Base-by-base conservation (phyloP, 2,888 invertebrate genomes). In the Palloptera scutellata region DNA sequence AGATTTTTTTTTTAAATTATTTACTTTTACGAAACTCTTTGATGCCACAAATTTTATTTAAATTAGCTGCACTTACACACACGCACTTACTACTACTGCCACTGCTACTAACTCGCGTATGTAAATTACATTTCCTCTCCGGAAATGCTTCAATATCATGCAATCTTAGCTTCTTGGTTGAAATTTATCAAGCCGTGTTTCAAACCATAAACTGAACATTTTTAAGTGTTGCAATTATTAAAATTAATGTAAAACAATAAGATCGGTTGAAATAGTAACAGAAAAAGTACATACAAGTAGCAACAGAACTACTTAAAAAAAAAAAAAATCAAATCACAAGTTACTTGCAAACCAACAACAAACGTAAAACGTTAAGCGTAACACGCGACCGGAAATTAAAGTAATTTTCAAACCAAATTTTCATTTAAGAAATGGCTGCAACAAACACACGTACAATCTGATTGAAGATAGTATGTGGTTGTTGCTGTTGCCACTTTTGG, bases 321-420 rank as follows among this genome's bases (percentile, higher is more conserved):
- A 13, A 41, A 12, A 55, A 51, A 57, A 30, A 19, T 17, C 13
- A 45, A 19, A 9, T 13, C 15, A 30, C 30, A 30, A 30, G 30
- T 30, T 30, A 6, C 30, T 30, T 4, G 15, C 3, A 17, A 15
- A 51, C 5, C 40, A 57, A 58, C n/a, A 57, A 45, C 20, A 6
- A 30, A 30, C 30, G 30, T 30, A 30, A 4, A 30, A 64, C 64
- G 53, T 52, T n/a, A 59, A 52, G 66, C 60, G 60, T 61, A 60
- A 76, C 82, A 82, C 80, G 82, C 81, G 78, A 82, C 79, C 82
- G 80, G 80, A 80, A 82, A 80, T 82, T 79, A 75, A 76, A 70
- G 72, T 66, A 71, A 78, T 81, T 80, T 79, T 76, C 72, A 67
- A 71, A 71, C 69, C 45, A 61, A 66, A 53, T 19, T 19, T 48